These are phyloP conservation scores for Fragum whitleyi DNA, from an alignment of 2,888 invertebrate genomes.

Conservation along the genomic window DNA sequence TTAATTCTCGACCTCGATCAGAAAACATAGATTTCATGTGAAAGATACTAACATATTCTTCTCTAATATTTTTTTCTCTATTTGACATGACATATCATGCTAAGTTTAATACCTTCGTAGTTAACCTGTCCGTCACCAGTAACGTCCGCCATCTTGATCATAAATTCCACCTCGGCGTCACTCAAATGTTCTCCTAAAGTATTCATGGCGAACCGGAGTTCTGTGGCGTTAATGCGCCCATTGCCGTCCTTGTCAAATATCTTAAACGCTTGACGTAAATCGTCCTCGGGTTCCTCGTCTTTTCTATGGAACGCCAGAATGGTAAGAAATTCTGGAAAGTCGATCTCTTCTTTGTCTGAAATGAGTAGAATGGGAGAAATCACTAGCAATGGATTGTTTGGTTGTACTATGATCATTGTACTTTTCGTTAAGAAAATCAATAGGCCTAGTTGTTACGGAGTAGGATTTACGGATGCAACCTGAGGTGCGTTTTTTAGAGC, in stretches of 20 bases:
- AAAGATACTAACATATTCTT: too few relatives aligned
- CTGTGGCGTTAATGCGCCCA: conserved; percentile 45
- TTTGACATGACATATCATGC: too few relatives aligned
- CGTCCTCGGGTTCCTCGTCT: conserved; percentile 55
- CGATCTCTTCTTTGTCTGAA: conserved; percentile 19
- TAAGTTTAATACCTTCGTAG: conserved; percentile 59
- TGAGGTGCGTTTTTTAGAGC: too few relatives aligned
- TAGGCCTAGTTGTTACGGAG: too few relatives aligned
- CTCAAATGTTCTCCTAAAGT: conserved; percentile 47
- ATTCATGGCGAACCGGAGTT: conserved; percentile 49
- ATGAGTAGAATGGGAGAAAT: too few relatives aligned
- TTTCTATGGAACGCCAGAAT: conserved; percentile 53
- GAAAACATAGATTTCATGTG: too few relatives aligned
- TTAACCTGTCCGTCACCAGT: conserved; percentile 61
- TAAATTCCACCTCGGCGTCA: conserved; percentile 55
- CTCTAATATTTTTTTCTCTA: too few relatives aligned
- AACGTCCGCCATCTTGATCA: conserved; percentile 54
- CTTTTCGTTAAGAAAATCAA: too few relatives aligned
- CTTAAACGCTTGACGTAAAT: conserved; percentile 47
- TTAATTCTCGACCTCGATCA: too few relatives aligned
- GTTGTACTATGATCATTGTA: too few relatives aligned
- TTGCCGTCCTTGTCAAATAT: conserved; percentile 54
- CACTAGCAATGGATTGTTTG: too few relatives aligned
- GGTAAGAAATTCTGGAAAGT: conserved; percentile 60
- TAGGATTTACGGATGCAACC: too few relatives aligned